These are phyloP conservation scores for Gallinago media DNA, from an alignment of 2,113 vertebrate genomes.

Conservation along the genomic window DNA sequence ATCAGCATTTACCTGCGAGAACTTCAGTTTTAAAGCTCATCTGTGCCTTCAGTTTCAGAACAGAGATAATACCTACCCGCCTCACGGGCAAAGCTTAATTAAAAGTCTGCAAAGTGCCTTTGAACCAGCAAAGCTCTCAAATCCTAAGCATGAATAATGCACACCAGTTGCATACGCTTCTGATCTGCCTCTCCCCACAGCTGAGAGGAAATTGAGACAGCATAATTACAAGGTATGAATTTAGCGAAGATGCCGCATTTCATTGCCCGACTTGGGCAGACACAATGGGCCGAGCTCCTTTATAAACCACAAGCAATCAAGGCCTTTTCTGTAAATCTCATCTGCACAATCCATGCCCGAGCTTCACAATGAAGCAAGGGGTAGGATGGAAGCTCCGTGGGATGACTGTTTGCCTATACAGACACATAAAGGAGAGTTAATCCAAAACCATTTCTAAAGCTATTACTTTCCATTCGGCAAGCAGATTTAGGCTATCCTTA, in stretches of 20 bases:
- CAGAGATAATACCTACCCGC: background rate
- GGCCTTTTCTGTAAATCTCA: conserved; percentile 39
- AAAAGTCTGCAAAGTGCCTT: conserved; percentile 40
- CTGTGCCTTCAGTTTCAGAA: background rate
- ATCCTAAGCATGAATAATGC: conserved; percentile 16
- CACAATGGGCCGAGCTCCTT: conserved; percentile 31
- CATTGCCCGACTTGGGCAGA: background rate
- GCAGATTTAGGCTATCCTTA: conserved; percentile 34
- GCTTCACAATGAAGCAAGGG: background rate
- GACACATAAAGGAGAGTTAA: background rate
- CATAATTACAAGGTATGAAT: conserved; percentile 53
- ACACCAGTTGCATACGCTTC: background rate
- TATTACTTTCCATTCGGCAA: conserved; percentile 5
- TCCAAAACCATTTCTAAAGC: conserved; percentile 34
- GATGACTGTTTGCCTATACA: background rate
- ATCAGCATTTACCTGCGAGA: background rate
- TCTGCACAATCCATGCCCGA: conserved; percentile 18
- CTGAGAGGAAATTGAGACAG: conserved; percentile 55
- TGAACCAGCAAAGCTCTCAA: conserved; percentile 43
- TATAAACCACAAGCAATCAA: conserved; percentile 37
- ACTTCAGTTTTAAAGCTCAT: background rate
- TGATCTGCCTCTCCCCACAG: conserved; percentile 39
- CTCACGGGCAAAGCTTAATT: conserved; percentile 46
- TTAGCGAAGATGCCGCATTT: conserved; percentile 43
- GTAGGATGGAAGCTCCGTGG: background rate